Percentiles rank a stretch among this genome's conserved stretches.
Evolutionary conservation across 2,888 invertebrate genomes (phyloP).

Genomic region (Brachylomia viminalis): DNA sequence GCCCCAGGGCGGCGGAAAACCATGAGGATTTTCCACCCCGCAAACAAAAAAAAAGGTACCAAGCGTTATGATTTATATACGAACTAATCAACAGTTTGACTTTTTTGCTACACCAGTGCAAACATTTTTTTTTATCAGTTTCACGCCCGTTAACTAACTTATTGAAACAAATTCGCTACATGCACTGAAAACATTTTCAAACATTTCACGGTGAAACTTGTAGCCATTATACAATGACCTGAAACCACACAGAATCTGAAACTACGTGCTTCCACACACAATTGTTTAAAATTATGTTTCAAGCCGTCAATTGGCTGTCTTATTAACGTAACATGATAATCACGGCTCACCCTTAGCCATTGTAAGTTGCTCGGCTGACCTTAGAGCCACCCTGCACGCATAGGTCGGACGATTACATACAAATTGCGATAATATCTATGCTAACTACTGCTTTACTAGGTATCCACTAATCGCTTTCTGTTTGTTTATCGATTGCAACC

Average conservation of each 20-base stretch:
- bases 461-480: not conserved
- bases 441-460: constrained; percentile 24
- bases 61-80: not conserved
- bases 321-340: constrained; percentile 25
- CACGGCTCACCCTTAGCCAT: constrained; percentile 19
- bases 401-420: constrained; percentile 11
- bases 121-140: not conserved
- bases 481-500: not conserved
- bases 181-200: not conserved
- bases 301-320: not conserved
- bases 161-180: constrained; percentile 10
- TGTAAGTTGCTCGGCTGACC: constrained; percentile 36
- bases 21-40: no score
- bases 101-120: not conserved
- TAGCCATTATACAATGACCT: not conserved
- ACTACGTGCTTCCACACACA: constrained; percentile 7
- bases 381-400: constrained; percentile 37
- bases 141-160: not conserved
- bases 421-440: constrained; percentile 29
- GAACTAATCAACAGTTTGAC: not conserved
- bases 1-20: no score
- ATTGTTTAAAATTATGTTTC: constrained; percentile 22
- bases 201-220: constrained; percentile 17
- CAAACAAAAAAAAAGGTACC: no score
- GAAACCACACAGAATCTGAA: constrained; percentile 1